Conservation (phyloP, 2,797 vertebrate genomes). For the Acanthiza pusilla region DNA sequence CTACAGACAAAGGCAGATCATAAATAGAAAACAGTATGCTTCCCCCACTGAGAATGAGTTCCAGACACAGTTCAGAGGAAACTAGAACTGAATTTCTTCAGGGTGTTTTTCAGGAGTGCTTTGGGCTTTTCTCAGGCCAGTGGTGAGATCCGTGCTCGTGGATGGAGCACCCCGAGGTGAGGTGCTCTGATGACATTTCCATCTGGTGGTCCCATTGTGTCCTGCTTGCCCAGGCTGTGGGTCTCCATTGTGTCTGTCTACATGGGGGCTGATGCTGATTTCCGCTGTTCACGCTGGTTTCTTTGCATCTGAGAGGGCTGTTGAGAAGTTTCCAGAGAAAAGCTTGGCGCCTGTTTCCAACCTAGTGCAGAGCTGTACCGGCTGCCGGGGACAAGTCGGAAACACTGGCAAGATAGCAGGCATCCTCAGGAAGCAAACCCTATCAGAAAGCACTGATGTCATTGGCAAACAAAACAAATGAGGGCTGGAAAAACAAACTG, state of each 20-base stretch:
- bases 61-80: neutral
- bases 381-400: slow-evolving; percentile 60
- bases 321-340: slow-evolving; percentile 46
- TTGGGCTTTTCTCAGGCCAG: neutral
- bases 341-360: slow-evolving; percentile 41
- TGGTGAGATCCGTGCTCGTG: fast-evolving
- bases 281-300: neutral
- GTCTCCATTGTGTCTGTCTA: neutral
- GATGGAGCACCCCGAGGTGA: neutral
- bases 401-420: slow-evolving; percentile 61
- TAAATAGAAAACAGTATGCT: neutral
- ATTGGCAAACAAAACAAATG: slow-evolving; percentile 65
- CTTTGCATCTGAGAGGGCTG: neutral
- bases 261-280: neutral
- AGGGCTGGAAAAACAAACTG: slow-evolving; percentile 48
- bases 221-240: fast-evolving
- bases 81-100: neutral
- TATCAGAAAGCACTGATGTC: slow-evolving; percentile 62
- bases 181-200: neutral
- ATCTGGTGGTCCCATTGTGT: neutral
- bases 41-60: neutral
- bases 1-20: neutral
- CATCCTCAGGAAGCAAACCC: slow-evolving; percentile 66
- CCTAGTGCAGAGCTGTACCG: neutral
- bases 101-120: neutral